These are phyloP conservation scores for Elgaria multicarinata DNA, from an alignment of 2,113 vertebrate species.

Conservation along the genomic window DNA sequence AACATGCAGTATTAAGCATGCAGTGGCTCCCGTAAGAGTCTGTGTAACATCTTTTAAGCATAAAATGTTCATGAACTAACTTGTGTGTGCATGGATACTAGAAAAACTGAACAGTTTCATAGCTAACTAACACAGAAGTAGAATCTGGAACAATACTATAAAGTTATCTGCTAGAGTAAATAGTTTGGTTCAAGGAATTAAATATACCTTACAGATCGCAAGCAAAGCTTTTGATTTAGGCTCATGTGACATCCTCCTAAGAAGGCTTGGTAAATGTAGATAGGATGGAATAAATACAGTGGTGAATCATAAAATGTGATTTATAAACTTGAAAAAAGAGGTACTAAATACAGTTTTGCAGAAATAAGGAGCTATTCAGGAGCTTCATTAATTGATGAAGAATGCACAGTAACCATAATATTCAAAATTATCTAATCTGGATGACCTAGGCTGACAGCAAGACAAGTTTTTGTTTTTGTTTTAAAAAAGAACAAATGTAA, in stretches of 20 bases:
- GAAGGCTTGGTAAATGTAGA: background rate
- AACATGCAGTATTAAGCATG: background rate
- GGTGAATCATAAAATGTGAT: background rate
- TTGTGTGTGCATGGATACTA: no score
- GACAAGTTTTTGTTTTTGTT: background rate
- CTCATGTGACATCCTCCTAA: background rate
- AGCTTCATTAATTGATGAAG: background rate
- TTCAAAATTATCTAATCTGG: background rate
- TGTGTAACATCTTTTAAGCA: background rate
- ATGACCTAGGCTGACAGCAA: background rate
- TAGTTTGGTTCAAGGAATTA: background rate
- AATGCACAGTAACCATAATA: background rate
- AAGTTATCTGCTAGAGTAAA: background rate
- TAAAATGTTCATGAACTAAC: background rate
- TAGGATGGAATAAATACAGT: background rate
- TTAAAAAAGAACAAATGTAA: background rate
- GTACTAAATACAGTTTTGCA: background rate
- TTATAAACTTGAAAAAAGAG: background rate
- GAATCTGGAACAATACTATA: background rate
- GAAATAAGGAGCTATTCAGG: background rate
- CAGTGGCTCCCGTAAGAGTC: background rate
- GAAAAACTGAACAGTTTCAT: background rate
- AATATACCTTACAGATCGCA: background rate
- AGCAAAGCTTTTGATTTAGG: background rate
- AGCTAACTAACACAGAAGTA: background rate